Evolutionary conservation across 2,113 vertebrate species (phyloP).

Genomic region (Phylloscopus trochiloides): DNA sequence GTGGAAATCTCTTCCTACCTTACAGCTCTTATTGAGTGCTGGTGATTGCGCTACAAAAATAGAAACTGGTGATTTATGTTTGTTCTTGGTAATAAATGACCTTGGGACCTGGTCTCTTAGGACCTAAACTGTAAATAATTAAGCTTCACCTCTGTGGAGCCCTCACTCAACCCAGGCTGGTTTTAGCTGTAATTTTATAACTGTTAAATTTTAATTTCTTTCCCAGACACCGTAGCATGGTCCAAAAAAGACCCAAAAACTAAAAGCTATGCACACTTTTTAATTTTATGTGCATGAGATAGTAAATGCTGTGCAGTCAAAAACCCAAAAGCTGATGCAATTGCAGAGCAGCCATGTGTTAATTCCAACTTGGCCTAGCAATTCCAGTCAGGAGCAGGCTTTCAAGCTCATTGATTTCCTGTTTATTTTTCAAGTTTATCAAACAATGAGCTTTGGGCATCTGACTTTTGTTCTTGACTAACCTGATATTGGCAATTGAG

Average conservation of each 20-base stretch:
- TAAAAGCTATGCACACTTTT: not conserved
- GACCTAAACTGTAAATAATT: constrained; percentile 58
- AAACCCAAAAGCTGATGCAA: not conserved
- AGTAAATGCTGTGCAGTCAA: not conserved
- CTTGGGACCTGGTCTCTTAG: not conserved
- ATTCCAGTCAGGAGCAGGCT: not conserved
- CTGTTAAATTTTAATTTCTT: not conserved
- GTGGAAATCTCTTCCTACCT: not conserved
- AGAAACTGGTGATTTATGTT: not conserved
- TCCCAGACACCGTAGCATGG: not conserved
- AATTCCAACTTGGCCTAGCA: not conserved
- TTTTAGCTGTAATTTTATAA: not conserved
- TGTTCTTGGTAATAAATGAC: constrained; percentile 13
- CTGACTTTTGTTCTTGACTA: not conserved
- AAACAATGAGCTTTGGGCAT: not conserved
- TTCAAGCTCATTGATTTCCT: not conserved
- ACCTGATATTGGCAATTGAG: not conserved
- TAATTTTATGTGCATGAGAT: not conserved
- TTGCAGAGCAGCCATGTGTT: not conserved
- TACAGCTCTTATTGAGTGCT: not conserved
- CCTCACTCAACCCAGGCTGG: not conserved
- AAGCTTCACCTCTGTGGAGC: not conserved
- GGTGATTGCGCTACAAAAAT: not conserved
- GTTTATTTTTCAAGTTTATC: not conserved
- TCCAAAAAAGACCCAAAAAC: not conserved